phyloP scores from a whole-genome alignment of 2,797 vertebrate species.

The Enteromius unitaeniatus region DNA sequence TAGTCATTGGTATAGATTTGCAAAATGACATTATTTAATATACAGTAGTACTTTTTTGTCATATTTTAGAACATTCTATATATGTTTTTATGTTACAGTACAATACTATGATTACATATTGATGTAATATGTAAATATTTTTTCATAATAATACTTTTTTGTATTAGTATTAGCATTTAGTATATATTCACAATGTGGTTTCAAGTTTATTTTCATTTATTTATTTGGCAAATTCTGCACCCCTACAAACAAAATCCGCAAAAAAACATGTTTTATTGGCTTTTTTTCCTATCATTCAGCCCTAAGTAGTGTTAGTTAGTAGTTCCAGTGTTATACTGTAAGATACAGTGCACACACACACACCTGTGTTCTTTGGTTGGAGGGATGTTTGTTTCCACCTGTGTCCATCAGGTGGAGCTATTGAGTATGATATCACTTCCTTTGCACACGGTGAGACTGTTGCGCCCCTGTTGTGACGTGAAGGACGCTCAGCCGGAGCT shows the following conservation, averaged over 20 bases:
- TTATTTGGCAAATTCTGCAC: background rate
- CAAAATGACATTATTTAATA: background rate
- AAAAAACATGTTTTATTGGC: background rate
- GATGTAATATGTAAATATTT: background rate
- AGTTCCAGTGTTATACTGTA: background rate
- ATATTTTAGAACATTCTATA: background rate
- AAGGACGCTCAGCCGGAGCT: conserved; percentile 36
- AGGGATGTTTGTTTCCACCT: background rate
- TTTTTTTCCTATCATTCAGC: background rate
- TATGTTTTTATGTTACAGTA: background rate
- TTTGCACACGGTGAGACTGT: background rate
- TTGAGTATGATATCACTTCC: conserved; percentile 53
- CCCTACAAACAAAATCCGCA: background rate
- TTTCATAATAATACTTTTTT: background rate
- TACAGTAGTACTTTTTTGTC: background rate
- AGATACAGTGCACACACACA: background rate
- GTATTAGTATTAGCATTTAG: background rate
- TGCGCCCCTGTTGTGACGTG: conserved; percentile 38
- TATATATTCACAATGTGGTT: background rate
- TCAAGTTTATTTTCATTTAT: background rate
- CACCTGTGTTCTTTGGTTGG: background rate
- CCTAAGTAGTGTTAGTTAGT: background rate
- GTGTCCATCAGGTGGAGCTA: conserved; percentile 63
- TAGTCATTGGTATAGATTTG: background rate
- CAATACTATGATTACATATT: background rate